These are phyloP conservation scores for Apis florea DNA, from an alignment of 1,140 invertebrate genomes.

Conservation along the genomic window DNA sequence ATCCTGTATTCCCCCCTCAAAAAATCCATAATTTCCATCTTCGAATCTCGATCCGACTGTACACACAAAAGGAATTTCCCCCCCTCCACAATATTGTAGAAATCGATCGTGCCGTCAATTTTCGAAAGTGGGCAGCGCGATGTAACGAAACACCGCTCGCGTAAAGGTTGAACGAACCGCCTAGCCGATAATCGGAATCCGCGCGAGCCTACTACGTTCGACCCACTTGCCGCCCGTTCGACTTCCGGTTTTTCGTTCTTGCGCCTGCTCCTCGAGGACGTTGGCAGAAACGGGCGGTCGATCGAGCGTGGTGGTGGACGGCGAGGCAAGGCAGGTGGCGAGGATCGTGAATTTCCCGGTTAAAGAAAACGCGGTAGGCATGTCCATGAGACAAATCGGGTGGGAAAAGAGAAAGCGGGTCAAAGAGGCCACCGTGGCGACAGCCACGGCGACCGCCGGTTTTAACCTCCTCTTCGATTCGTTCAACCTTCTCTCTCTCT, in stretches of 20 bases:
- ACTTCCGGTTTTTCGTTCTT: slow-evolving; percentile 45
- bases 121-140: slow-evolving; percentile 38
- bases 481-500: slow-evolving; percentile 38
- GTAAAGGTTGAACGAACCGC: slow-evolving; percentile 35
- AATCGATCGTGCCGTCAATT: slow-evolving; percentile 14
- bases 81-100: background rate
- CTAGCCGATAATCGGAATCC: slow-evolving; percentile 38
- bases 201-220: slow-evolving; percentile 3
- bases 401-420: slow-evolving; percentile 80
- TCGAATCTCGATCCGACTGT: background rate
- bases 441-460: slow-evolving; percentile 53
- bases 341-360: slow-evolving; percentile 72
- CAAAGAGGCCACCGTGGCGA: slow-evolving; percentile 75
- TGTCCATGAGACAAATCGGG: slow-evolving; percentile 75
- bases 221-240: slow-evolving; percentile 25
- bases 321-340: slow-evolving; percentile 46
- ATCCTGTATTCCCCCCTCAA: no score
- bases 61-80: background rate
- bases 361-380: slow-evolving; percentile 72
- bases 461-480: slow-evolving; percentile 57
- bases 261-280: slow-evolving; percentile 25
- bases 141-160: background rate
- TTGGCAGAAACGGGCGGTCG: background rate
- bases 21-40: no score
- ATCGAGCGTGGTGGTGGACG: background rate